Conservation (phyloP, 1,140 invertebrate species). For the Glossosoma conforme region DNA sequence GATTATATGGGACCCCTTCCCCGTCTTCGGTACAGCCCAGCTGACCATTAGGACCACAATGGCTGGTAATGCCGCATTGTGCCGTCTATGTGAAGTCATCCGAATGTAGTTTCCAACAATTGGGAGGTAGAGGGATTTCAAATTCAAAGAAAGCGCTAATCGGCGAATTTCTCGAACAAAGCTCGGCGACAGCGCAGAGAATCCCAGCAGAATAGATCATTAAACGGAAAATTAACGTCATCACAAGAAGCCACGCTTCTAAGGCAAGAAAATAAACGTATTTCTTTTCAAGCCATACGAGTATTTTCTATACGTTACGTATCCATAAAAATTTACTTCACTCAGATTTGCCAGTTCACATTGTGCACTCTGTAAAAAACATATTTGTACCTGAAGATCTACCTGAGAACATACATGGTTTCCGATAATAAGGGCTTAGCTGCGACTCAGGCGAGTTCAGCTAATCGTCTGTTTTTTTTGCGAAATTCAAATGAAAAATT, state of each 20-base stretch:
- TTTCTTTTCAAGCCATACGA: not conserved
- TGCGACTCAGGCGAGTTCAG: too few species aligned
- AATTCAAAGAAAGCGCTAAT: conserved; percentile 3
- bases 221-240: conserved; percentile 1
- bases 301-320: not conserved
- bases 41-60: conserved; percentile 4
- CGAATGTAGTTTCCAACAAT: not conserved
- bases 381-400: not conserved
- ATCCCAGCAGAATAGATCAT: not conserved
- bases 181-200: not conserved
- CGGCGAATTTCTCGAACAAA: conserved; percentile 4
- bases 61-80: conserved; percentile 1
- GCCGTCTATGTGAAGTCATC: not conserved
- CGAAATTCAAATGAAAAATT: too few species aligned
- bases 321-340: not conserved
- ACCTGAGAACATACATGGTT: too few species aligned
- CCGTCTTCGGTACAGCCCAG: not conserved
- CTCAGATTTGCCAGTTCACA: not conserved
- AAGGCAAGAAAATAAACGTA: not conserved
- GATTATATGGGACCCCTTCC: conserved; percentile 1
- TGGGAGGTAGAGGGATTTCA: not conserved
- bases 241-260: not conserved
- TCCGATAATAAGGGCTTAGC: too few species aligned
- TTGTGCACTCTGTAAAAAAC: not conserved
- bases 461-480: too few species aligned